Conservation (phyloP, 1,140 invertebrate species). For the Drosophila subobscura region DNA sequence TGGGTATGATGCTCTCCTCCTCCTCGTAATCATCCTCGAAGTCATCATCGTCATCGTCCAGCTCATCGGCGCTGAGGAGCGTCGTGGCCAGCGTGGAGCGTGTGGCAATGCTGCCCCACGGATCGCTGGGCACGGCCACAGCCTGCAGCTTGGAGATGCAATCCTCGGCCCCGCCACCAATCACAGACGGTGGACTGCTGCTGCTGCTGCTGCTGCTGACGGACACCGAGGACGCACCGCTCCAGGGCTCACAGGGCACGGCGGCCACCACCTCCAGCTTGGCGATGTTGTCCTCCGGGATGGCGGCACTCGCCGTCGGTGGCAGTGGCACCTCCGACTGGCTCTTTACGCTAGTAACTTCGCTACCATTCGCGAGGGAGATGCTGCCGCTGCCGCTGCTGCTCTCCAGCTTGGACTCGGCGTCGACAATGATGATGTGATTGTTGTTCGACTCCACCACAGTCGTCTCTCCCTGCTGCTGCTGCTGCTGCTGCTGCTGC, state of each 20-base stretch:
- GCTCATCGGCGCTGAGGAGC: conserved; percentile 84
- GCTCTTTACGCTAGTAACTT: conserved; percentile 75
- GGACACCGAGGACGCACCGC: conserved; percentile 27
- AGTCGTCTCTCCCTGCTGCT: conserved; percentile 35
- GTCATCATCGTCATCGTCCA: conserved; percentile 85
- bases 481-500: conserved; percentile 48
- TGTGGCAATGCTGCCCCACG: conserved; percentile 83
- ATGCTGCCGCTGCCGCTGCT: conserved; percentile 45
- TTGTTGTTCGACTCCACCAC: conserved; percentile 54
- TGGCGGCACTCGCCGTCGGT: conserved; percentile 71
- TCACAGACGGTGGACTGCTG: conserved; percentile 6
- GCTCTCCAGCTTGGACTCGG: conserved; percentile 28
- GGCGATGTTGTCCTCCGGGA: conserved; percentile 85
- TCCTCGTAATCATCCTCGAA: conserved; percentile 85
- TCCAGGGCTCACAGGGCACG: conserved; percentile 75
- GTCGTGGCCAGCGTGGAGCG: conserved; percentile 84
- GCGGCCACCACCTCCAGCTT: conserved; percentile 81
- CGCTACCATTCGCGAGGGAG: conserved; percentile 64
- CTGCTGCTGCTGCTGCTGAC: conserved; percentile 5
- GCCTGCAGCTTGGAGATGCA: conserved; percentile 84
- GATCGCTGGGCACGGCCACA: conserved; percentile 85
- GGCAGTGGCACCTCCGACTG: conserved; percentile 76
- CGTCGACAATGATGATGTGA: conserved; percentile 65
- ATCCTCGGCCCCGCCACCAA: conserved; percentile 65
- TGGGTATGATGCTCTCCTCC: conserved; percentile 83